Conservation (phyloP, 2,113 vertebrate species). For the Phrynocephalus versicolor region DNA sequence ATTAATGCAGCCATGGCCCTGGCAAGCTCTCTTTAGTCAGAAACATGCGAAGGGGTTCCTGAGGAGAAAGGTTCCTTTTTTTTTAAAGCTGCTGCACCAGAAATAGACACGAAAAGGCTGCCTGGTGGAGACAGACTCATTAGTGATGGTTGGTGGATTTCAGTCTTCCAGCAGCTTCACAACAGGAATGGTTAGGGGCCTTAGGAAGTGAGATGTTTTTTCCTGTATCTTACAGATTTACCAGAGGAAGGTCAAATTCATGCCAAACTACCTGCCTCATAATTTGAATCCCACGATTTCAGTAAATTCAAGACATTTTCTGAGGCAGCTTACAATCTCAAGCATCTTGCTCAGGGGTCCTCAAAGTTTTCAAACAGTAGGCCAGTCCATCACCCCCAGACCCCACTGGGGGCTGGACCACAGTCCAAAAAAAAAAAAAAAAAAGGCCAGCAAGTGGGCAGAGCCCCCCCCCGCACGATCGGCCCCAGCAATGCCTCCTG, state of each 20-base stretch:
- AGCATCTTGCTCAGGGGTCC: too few relatives aligned
- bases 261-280: neutral
- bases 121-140: neutral
- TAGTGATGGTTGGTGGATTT: neutral
- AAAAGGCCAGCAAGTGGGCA: too few relatives aligned
- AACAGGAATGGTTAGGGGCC: neutral
- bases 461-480: too few relatives aligned
- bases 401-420: too few relatives aligned
- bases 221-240: neutral
- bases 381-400: too few relatives aligned
- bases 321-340: neutral
- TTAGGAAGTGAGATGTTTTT: neutral
- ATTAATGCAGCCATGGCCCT: neutral
- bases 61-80: conserved; percentile 14
- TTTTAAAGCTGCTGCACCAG: neutral
- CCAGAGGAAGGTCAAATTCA: neutral
- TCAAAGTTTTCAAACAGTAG: too few relatives aligned
- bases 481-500: too few relatives aligned
- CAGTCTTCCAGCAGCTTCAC: neutral
- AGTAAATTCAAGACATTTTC: neutral
- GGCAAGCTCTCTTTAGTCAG: conserved; percentile 31
- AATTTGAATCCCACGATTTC: neutral
- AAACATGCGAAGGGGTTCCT: conserved; percentile 11
- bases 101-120: neutral
- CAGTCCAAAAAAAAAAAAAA: too few relatives aligned